Base-by-base conservation (phyloP, 2,113 vertebrate genomes). In the Phrynosoma blainvillii region DNA sequence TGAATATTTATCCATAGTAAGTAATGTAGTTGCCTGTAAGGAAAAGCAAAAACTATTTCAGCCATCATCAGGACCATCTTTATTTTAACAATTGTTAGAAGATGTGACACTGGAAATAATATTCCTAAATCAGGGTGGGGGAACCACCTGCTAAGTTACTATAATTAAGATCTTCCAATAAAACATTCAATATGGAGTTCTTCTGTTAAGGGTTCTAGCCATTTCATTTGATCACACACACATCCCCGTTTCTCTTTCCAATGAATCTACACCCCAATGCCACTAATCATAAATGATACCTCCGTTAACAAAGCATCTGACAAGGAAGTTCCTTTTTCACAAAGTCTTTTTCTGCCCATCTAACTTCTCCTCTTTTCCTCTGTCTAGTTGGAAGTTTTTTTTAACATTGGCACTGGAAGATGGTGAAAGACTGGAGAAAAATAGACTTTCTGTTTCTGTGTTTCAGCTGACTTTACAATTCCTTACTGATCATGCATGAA, bases 1-100 rank as follows among this genome's bases (percentile, higher is more conserved):
- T 36, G 98, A 98, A 20, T 99, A 99, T 84, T 99, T 99, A 87
- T 99, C 98, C 99, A 99, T 99, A 20, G 99, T 99, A 86, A 99
- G 98, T 91, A 99, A 93, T 4, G 99, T 99, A 68, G 98, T 99
- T 84, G 99, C 99, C 99, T 99, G 82, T 90, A 89, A 85, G 13
- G 65, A 25, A 12, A 6, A 59, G 2, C 25, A 76, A 30, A 76
- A 75, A 76, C 27, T 82, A 73, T 87, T 47, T 47, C 7, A 47
- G 7, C 47, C 47, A 47, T 47, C 42, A 81, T 68, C 11, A 65
- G 16, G 73, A 16, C 2, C n/a, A 79, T 25, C 14, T 79, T 54
- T 66, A 79, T 71, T 79, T 71, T 27, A 59, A 59, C 3, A 40
- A 59, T 30, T n/a, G 59, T 73, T 23, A 73, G 25, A 27, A 84